Percentiles rank a stretch among this genome's conserved stretches.
These are phyloP conservation scores for Drosophila paranaensis DNA, from an alignment of 2,888 invertebrate genomes.

Conservation along the genomic window DNA sequence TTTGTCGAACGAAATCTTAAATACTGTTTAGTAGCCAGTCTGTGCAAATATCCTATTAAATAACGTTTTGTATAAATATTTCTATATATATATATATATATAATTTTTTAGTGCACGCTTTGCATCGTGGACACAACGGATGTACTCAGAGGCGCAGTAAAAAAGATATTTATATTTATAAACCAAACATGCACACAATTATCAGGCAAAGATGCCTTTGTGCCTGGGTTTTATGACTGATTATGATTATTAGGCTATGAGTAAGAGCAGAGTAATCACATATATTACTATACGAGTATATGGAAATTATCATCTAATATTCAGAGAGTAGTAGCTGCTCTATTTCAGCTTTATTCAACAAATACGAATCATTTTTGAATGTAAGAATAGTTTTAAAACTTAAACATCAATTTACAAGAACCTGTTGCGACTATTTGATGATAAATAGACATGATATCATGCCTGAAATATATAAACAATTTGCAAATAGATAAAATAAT, in stretches of 20 bases:
- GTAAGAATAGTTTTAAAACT: no score
- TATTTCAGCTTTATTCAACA: no score
- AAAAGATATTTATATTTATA: neutral
- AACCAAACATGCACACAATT: neutral
- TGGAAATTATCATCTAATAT: no score
- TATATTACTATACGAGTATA: no score
- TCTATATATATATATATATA: neutral
- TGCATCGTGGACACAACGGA: neutral
- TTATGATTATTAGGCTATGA: neutral
- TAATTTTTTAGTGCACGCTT: no score
- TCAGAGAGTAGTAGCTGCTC: no score
- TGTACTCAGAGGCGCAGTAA: neutral
- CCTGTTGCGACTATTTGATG: neutral
- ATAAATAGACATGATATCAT: conserved; percentile 18
- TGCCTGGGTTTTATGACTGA: neutral
- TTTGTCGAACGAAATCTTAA: neutral
- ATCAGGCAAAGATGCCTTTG: neutral
- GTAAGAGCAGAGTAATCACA: neutral
- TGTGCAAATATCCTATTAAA: neutral
- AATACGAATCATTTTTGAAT: no score
- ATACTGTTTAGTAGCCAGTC: neutral
- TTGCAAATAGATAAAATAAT: neutral
- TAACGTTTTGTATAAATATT: neutral
- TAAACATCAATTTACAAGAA: neutral
- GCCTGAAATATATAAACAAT: neutral